These are phyloP conservation scores for Okamejei kenojei DNA, from an alignment of 2,797 vertebrate species.

Conservation along the genomic window DNA sequence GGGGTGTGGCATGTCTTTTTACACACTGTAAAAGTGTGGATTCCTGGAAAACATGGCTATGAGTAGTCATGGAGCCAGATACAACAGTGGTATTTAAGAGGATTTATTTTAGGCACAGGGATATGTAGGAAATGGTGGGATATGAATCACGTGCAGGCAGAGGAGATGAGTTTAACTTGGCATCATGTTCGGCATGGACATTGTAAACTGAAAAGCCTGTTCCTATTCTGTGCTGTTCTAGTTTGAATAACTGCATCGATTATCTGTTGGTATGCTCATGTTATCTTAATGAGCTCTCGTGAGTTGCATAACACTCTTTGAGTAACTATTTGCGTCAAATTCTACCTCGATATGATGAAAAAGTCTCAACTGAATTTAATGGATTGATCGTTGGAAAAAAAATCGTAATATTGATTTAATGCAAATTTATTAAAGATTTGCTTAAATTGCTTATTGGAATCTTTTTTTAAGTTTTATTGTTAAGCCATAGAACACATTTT, in stretches of 20 bases:
- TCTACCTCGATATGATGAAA: not conserved
- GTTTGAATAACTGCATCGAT: not conserved
- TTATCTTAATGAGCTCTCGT: not conserved
- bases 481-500: not conserved
- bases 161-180: no score
- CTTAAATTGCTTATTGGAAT: not conserved
- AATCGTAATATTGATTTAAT: conserved; percentile 12
- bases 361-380: not conserved
- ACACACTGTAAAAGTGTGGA: no score
- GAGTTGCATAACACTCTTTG: not conserved
- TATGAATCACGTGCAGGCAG: no score
- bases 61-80: no score
- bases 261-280: not conserved
- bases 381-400: not conserved
- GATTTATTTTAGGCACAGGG: no score
- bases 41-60: no score
- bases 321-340: not conserved
- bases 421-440: not conserved
- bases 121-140: no score
- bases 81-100: no score
- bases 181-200: no score
- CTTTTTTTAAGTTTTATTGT: not conserved
- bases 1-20: no score
- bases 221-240: no score
- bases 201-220: no score